Conservation (phyloP, 2,888 invertebrate species). For the Diarsia mendica region DNA sequence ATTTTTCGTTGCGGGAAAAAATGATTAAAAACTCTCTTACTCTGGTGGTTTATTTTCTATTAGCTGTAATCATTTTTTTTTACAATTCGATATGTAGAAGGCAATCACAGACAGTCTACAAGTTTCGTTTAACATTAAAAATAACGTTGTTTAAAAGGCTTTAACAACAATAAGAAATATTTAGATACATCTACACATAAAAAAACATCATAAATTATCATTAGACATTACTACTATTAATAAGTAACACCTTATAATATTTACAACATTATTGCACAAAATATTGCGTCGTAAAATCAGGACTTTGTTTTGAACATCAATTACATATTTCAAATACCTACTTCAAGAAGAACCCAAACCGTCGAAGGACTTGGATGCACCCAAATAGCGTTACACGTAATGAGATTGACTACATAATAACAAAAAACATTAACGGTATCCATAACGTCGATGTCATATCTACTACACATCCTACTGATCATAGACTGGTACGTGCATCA, state of each 20-base stretch:
- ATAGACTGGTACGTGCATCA: no score
- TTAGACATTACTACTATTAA: no score
- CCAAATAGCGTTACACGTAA: no score
- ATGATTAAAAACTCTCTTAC: constrained; percentile 12
- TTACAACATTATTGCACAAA: constrained; percentile 8
- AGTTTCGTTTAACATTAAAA: not conserved
- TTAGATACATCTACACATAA: not conserved
- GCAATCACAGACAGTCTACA: not conserved
- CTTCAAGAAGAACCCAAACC: no score
- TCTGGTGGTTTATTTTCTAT: constrained; percentile 2
- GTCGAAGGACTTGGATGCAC: no score
- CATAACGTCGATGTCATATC: no score
- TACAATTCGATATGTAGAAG: not conserved
- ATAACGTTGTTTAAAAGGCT: not conserved
- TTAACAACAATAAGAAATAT: not conserved
- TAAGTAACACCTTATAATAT: not conserved
- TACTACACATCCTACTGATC: no score
- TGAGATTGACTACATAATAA: no score
- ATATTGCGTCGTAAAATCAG: no score
- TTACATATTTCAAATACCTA: no score
- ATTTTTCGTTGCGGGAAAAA: not conserved
- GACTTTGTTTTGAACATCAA: no score
- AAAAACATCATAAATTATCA: not conserved
- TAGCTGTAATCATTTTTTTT: not conserved
- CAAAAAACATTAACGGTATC: no score